A percentile compares a stretch with the other conserved stretches of the same genome.
These are phyloP conservation scores for Drosophila biarmipes DNA, from an alignment of 1,140 invertebrate genomes.

Conservation along the genomic window DNA sequence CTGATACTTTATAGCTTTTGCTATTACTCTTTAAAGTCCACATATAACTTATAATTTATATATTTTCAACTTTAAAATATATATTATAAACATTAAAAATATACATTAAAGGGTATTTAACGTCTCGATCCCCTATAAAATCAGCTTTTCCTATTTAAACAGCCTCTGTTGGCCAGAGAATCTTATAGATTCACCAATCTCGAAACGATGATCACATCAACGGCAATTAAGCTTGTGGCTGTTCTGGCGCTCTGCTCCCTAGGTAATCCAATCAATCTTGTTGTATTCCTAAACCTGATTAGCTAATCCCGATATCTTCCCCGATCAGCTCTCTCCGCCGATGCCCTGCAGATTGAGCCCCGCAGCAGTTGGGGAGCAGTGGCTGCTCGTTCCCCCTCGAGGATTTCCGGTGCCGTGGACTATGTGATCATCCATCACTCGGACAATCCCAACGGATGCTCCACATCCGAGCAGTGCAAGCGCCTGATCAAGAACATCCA, in stretches of 20 bases:
- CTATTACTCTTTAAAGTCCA: too few species aligned
- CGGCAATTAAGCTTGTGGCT: slow-evolving; percentile 45
- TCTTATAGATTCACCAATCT: slow-evolving; percentile 19
- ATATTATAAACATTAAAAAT: not conserved
- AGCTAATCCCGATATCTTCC: not conserved
- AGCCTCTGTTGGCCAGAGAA: not conserved
- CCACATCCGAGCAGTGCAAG: slow-evolving; percentile 85
- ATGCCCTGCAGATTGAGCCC: slow-evolving; percentile 65
- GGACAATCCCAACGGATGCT: slow-evolving; percentile 86
- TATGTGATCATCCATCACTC: slow-evolving; percentile 92
- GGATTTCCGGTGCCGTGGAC: slow-evolving; percentile 85
- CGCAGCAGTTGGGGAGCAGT: slow-evolving; percentile 78
- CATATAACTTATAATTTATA: too few species aligned
- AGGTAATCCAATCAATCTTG: slow-evolving; percentile 57
- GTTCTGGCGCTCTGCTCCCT: slow-evolving; percentile 40
- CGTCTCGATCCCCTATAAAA: not conserved
- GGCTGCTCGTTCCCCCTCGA: slow-evolving; percentile 65
- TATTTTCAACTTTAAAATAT: too few species aligned
- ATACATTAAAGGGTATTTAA: not conserved
- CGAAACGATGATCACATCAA: slow-evolving; percentile 45
- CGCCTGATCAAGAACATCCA: slow-evolving; percentile 87
- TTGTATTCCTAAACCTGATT: not conserved
- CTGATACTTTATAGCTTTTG: too few species aligned
- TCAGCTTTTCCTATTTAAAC: slow-evolving; percentile 56
- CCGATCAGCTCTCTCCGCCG: slow-evolving; percentile 28